Evolutionary conservation across 2,888 invertebrate species (phyloP).

Genomic region (Erebia ligea): DNA sequence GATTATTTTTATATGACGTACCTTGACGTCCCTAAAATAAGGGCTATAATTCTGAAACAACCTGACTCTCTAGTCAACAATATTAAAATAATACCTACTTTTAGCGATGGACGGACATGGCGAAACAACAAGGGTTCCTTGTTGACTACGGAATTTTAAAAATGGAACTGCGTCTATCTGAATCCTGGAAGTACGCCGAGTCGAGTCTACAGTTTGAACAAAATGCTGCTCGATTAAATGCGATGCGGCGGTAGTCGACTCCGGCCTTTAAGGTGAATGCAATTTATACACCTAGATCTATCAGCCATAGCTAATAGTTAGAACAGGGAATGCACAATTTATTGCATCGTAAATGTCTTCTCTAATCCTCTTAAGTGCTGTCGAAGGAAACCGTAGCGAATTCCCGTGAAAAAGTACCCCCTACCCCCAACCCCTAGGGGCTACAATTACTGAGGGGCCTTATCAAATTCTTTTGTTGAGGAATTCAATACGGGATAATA

Average conservation of each 20-base stretch:
- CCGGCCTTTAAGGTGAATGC: neutral
- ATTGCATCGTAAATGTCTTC: slow-evolving; percentile 9
- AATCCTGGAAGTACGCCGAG: too few species aligned
- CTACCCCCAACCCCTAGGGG: neutral
- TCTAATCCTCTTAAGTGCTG: slow-evolving; percentile 1
- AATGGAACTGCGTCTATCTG: too few species aligned
- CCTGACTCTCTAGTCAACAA: too few species aligned
- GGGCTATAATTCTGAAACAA: too few species aligned
- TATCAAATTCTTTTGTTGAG: slow-evolving; percentile 17
- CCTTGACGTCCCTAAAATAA: too few species aligned
- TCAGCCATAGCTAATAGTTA: neutral
- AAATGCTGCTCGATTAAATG: too few species aligned
- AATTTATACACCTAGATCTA: neutral
- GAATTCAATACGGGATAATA: slow-evolving; percentile 5
- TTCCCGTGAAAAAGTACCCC: slow-evolving; percentile 1
- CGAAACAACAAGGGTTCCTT: too few species aligned
- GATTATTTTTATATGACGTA: too few species aligned
- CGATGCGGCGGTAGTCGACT: neutral
- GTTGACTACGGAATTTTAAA: too few species aligned
- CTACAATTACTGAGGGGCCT: slow-evolving; percentile 1
- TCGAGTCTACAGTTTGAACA: too few species aligned
- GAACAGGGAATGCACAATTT: slow-evolving; percentile 8
- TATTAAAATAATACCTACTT: too few species aligned
- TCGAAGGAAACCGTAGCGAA: slow-evolving; percentile 2
- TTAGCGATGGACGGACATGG: too few species aligned